These are phyloP conservation scores for Hippoglossus stenolepis DNA, from an alignment of 2,113 vertebrate species.

Conservation along the genomic window DNA sequence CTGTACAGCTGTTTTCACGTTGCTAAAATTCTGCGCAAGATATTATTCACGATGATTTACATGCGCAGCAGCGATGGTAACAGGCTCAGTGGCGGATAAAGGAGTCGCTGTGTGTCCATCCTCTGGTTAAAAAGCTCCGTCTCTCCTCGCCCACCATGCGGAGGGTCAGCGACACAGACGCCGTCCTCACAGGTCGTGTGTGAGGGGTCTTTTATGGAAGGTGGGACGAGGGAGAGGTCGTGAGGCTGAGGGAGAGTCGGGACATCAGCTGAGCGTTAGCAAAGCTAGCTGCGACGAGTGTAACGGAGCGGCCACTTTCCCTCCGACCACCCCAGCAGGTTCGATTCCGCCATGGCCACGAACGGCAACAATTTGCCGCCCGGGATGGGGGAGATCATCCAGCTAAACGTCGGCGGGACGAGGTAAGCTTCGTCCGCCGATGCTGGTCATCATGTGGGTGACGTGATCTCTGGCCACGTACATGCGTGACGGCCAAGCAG, in stretches of 20 bases:
- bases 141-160: constrained; percentile 45
- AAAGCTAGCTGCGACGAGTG: constrained; percentile 43
- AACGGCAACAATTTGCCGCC: constrained; percentile 81
- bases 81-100: constrained; percentile 27
- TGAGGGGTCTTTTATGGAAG: constrained; percentile 59
- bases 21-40: constrained; percentile 64
- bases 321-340: not conserved
- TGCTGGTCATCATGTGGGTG: not conserved
- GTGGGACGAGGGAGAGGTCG: constrained; percentile 50
- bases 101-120: not conserved
- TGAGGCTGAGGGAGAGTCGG: constrained; percentile 51
- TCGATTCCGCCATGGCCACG: constrained; percentile 83
- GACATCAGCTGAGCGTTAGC: constrained; percentile 62
- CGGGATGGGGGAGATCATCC: constrained; percentile 92
- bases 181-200: constrained; percentile 11
- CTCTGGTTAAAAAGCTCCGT: constrained; percentile 12
- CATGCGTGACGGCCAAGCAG: not conserved
- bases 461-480: not conserved
- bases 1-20: constrained; percentile 64
- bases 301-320: constrained; percentile 11
- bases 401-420: constrained; percentile 95
- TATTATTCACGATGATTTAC: constrained; percentile 53
- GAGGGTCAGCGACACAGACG: constrained; percentile 7
- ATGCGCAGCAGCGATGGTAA: constrained; percentile 46
- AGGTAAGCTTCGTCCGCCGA: constrained; percentile 78